phyloP scores from a whole-genome alignment of 2,797 vertebrate species.

The Amblyopsis hoosieri region DNA sequence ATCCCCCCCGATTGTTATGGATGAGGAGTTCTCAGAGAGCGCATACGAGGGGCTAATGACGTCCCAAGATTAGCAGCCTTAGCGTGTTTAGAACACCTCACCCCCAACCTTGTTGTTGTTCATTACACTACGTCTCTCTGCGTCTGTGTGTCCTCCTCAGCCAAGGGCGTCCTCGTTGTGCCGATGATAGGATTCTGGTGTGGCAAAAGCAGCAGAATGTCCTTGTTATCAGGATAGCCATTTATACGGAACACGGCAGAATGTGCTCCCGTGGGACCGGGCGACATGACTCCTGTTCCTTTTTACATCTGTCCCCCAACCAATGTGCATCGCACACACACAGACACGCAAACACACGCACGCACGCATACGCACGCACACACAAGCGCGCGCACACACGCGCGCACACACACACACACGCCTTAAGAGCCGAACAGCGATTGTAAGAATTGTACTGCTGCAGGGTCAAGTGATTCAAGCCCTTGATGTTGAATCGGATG shows the following conservation, averaged over 20 bases:
- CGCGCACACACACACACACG: conserved; percentile 21
- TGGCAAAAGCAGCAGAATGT: conserved; percentile 52
- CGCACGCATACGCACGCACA: conserved; percentile 25
- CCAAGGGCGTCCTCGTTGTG: conserved; percentile 59
- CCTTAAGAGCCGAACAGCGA: conserved; percentile 53
- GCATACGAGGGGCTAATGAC: conserved; percentile 56
- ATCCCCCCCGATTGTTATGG: conserved; percentile 43
- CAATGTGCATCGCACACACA: neutral
- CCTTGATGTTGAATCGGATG: conserved; percentile 66
- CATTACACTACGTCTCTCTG: conserved; percentile 43
- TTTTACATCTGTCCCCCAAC: neutral
- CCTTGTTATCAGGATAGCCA: conserved; percentile 70
- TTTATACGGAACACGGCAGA: conserved; percentile 59
- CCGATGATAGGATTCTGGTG: conserved; percentile 49
- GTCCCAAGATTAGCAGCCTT: conserved; percentile 68
- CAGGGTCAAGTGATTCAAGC: conserved; percentile 70
- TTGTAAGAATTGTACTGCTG: conserved; percentile 66
- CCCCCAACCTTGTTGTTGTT: conserved; percentile 68
- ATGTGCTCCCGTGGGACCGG: conserved; percentile 63
- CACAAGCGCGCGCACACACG: conserved; percentile 15
- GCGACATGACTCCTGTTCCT: conserved; percentile 47
- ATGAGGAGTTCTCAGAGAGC: conserved; percentile 44
- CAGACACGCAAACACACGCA: conserved; percentile 38
- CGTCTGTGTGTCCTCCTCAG: conserved; percentile 56
- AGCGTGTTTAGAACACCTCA: conserved; percentile 62